Conservation (phyloP, 1,140 invertebrate genomes). For the Stenopsyche tienmushanensis region DNA sequence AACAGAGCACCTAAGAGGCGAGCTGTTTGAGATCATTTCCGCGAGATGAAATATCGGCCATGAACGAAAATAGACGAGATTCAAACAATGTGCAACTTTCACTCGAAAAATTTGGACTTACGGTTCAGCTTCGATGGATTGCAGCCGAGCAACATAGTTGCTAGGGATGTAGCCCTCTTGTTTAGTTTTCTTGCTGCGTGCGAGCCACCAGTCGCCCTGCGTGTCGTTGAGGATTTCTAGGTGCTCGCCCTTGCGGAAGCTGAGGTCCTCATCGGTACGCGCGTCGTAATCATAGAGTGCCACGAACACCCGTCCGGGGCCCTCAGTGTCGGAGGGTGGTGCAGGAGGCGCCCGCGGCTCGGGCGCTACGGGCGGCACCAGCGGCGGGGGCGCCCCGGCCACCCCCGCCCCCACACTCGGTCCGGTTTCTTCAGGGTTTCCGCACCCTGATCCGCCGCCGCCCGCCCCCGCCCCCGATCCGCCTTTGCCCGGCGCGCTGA, state of each 20-base stretch:
- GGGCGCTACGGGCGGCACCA: slow-evolving; percentile 56
- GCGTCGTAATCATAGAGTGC: slow-evolving; percentile 99
- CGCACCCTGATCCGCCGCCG: not conserved
- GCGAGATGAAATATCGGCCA: too few species aligned
- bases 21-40: too few species aligned
- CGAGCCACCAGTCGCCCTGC: slow-evolving; percentile 98
- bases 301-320: slow-evolving; percentile 88
- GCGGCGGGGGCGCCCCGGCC: not conserved
- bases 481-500: slow-evolving; percentile 66
- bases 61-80: too few species aligned
- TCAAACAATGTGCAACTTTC: not conserved
- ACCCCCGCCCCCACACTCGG: not conserved
- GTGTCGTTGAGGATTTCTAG: slow-evolving; percentile 98
- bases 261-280: slow-evolving; percentile 96
- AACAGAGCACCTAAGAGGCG: too few species aligned
- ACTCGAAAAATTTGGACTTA: slow-evolving; percentile 61
- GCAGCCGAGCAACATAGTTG: slow-evolving; percentile 98
- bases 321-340: slow-evolving; percentile 59
- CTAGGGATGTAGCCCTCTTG: slow-evolving; percentile 99
- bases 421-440: not conserved
- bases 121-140: slow-evolving; percentile 99
- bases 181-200: slow-evolving; percentile 89
- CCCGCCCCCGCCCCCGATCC: slow-evolving; percentile 43
- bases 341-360: slow-evolving; percentile 66
- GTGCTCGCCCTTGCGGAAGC: slow-evolving; percentile 97